phyloP scores from a whole-genome alignment of 2,888 invertebrate genomes.

The Mayetiola destructor region DNA sequence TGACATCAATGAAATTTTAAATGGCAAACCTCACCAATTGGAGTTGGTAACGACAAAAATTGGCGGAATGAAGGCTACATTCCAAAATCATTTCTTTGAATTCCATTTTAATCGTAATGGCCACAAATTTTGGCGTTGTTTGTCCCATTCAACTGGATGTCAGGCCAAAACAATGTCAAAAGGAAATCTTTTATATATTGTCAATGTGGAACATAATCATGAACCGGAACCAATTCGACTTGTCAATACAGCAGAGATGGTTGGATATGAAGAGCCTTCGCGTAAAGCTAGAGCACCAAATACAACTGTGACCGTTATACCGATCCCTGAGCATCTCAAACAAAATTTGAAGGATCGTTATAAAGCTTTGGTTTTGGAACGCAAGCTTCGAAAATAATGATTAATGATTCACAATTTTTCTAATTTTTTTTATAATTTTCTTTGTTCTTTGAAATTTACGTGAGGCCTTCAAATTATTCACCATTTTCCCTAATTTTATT shows the following conservation, averaged over 20 bases:
- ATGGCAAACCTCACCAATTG: constrained; percentile 13
- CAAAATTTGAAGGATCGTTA: not conserved
- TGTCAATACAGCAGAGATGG: not conserved
- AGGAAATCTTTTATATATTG: not conserved
- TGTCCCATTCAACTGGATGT: not conserved
- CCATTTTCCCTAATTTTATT: no score
- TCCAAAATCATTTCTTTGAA: constrained; percentile 14
- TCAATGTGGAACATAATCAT: not conserved
- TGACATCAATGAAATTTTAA: constrained; percentile 13
- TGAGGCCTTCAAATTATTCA: no score
- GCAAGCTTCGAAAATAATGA: no score
- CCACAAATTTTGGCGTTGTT: constrained; percentile 17
- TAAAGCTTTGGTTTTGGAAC: no score
- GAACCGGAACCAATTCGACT: not conserved
- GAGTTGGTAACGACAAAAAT: constrained; percentile 16
- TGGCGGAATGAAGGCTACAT: constrained; percentile 18
- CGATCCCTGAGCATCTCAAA: not conserved
- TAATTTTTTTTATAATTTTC: no score
- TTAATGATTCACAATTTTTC: no score
- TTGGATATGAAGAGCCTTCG: not conserved
- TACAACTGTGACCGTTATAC: not conserved
- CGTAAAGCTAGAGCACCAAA: not conserved
- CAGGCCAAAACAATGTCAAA: constrained; percentile 4
- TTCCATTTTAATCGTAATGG: constrained; percentile 17
- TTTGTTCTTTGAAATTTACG: no score